Conservation (phyloP, 2,888 invertebrate species). For the Encarsia formosa region DNA sequence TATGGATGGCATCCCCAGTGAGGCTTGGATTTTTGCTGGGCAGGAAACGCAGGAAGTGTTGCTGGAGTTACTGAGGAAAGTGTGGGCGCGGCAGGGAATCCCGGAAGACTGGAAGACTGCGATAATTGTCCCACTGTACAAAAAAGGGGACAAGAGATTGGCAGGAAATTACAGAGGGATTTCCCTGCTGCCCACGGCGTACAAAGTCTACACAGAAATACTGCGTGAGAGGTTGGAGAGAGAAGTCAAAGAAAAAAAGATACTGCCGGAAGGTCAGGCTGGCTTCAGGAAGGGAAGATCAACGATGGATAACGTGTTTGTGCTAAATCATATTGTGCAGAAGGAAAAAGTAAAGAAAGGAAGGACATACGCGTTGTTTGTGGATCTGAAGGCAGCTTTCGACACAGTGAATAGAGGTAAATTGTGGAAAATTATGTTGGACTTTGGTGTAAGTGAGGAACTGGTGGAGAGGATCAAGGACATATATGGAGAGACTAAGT, state of each 20-base stretch:
- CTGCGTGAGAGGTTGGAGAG: conserved; percentile 21
- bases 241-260: conserved; percentile 15
- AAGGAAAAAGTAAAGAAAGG: conserved; percentile 1
- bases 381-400: conserved; percentile 22
- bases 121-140: conserved; percentile 24
- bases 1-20: conserved; percentile 22
- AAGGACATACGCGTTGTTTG: conserved; percentile 10
- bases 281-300: conserved; percentile 26
- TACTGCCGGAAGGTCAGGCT: conserved; percentile 24
- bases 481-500: conserved; percentile 12
- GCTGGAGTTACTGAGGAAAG: not conserved
- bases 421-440: conserved; percentile 10
- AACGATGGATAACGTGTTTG: conserved; percentile 25
- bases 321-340: conserved; percentile 18
- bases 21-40: conserved; percentile 21
- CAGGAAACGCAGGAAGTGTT: conserved; percentile 4
- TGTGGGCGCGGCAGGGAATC: conserved; percentile 24
- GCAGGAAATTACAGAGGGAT: conserved; percentile 29
- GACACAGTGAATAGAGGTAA: conserved; percentile 21
- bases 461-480: not conserved
- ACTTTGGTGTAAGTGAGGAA: conserved; percentile 8
- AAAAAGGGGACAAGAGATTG: conserved; percentile 22
- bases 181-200: conserved; percentile 24
- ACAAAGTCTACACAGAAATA: conserved; percentile 27
- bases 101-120: conserved; percentile 28